phyloP scores from a whole-genome alignment of 2,888 invertebrate species.

The Magallana nippona region DNA sequence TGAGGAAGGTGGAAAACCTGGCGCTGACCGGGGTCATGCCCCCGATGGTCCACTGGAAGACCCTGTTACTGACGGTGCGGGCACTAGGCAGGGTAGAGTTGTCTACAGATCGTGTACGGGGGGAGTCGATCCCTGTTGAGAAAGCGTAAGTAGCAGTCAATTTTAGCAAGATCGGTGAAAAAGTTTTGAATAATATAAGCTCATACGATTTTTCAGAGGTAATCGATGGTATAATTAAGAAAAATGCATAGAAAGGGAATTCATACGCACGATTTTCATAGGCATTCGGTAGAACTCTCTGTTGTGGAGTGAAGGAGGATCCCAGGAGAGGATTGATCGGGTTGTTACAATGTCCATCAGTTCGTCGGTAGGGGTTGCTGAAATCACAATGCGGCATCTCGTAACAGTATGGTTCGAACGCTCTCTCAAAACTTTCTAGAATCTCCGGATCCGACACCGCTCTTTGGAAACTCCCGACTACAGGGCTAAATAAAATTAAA shows the following conservation, averaged over 20 bases:
- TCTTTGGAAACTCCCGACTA: background rate
- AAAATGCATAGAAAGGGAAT: background rate
- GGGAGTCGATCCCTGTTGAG: background rate
- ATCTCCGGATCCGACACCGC: background rate
- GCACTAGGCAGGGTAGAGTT: background rate
- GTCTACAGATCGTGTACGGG: background rate
- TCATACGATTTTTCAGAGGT: too few relatives aligned
- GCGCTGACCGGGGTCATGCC: slow-evolving; percentile 20
- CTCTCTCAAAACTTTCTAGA: background rate
- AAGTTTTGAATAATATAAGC: too few relatives aligned
- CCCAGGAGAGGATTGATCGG: slow-evolving; percentile 29
- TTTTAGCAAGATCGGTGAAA: too few relatives aligned
- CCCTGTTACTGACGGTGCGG: background rate
- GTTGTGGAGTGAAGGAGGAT: slow-evolving; percentile 22
- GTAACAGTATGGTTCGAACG: background rate
- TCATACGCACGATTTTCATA: slow-evolving; percentile 15
- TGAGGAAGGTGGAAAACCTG: background rate
- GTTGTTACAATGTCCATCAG: slow-evolving; percentile 39
- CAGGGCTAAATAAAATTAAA: too few relatives aligned
- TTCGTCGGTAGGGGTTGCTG: background rate
- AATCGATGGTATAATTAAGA: background rate
- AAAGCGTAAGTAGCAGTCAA: background rate
- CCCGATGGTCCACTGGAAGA: background rate
- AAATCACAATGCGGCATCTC: background rate
- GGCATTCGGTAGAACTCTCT: background rate